Percentiles rank a stretch among this genome's conserved stretches.
Conservation (phyloP, 2,797 vertebrate species). For the Tapera naevia region DNA sequence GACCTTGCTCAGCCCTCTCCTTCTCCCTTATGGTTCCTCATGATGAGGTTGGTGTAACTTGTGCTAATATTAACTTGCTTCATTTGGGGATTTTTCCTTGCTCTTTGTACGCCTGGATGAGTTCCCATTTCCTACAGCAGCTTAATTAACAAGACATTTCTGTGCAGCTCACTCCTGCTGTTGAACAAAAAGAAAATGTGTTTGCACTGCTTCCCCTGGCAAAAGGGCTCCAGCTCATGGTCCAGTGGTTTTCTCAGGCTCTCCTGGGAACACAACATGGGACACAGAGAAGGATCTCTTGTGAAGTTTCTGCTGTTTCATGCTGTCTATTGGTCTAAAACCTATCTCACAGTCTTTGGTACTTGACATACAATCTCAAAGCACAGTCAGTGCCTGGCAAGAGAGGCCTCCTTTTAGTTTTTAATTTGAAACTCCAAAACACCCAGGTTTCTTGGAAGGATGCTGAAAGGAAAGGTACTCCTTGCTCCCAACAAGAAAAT, state of each 20-base stretch:
- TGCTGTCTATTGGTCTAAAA: background rate
- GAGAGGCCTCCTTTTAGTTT: background rate
- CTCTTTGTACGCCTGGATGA: background rate
- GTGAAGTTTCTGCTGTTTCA: background rate
- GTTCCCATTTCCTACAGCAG: background rate
- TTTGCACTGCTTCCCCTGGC: background rate
- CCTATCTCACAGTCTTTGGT: background rate
- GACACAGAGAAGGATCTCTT: background rate
- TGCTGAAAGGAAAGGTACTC: background rate
- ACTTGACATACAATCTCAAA: background rate
- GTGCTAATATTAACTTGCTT: background rate
- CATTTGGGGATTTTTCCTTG: background rate
- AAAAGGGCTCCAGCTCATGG: background rate
- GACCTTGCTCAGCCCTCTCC: background rate
- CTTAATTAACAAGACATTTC: background rate
- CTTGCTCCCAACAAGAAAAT: background rate
- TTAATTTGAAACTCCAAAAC: background rate
- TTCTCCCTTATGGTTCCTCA: background rate
- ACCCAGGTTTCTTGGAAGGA: background rate
- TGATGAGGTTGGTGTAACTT: background rate
- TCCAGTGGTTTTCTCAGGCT: background rate
- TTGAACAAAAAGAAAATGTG: background rate
- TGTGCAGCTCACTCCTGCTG: background rate
- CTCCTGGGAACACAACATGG: background rate
- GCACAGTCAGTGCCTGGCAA: background rate